Conservation (phyloP, 2,888 invertebrate species). For the Boloria selene region DNA sequence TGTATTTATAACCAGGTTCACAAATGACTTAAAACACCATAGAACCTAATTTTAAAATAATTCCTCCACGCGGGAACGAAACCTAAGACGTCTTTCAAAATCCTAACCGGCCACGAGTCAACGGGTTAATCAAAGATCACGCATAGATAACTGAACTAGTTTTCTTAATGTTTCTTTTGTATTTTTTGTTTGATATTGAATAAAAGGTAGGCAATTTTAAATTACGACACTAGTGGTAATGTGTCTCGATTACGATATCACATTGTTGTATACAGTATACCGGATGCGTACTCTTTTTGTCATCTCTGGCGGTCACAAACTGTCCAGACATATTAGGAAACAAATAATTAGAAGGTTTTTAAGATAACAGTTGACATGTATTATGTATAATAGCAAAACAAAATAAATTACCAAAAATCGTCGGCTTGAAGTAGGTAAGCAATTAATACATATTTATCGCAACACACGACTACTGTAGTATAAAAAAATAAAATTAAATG, state of each 20-base stretch:
- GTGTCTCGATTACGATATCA: conserved; percentile 19
- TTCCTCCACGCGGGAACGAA: too few relatives aligned
- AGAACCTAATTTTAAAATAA: too few relatives aligned
- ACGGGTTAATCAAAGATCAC: too few relatives aligned
- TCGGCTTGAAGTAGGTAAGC: conserved; percentile 1
- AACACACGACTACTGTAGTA: not conserved
- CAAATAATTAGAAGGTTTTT: too few relatives aligned
- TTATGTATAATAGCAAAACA: not conserved
- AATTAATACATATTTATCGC: not conserved
- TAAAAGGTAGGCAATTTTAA: conserved; percentile 3
- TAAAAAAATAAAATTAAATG: not conserved
- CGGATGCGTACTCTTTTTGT: conserved; percentile 30
- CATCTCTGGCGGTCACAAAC: conserved; percentile 10
- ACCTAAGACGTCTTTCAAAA: too few relatives aligned
- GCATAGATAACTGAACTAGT: too few relatives aligned
- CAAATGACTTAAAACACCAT: too few relatives aligned
- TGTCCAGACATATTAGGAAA: too few relatives aligned
- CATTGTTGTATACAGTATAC: conserved; percentile 25
- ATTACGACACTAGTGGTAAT: not conserved
- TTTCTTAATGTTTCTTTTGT: too few relatives aligned
- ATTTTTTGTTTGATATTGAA: not conserved
- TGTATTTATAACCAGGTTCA: too few relatives aligned
- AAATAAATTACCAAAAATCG: not conserved
- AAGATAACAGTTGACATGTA: too few relatives aligned
- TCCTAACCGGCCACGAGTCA: too few relatives aligned